Evolutionary conservation across 2,113 vertebrate genomes (phyloP).

Genomic region (Melanocharis versteri): DNA sequence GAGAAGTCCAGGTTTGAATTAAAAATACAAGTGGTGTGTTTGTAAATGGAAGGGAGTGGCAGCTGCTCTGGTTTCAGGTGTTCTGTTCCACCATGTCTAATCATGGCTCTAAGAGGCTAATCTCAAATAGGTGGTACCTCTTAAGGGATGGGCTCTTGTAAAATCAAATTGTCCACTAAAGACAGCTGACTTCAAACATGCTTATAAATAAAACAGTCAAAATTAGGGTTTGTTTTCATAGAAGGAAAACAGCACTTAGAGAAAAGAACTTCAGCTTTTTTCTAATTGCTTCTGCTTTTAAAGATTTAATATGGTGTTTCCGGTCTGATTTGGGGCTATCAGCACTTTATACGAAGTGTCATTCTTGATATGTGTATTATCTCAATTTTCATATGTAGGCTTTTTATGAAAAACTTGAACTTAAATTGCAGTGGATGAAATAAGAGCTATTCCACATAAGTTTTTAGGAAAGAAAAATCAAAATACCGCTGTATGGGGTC

Average conservation of each 20-base stretch:
- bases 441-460: neutral
- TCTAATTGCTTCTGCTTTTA: neutral
- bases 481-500: neutral
- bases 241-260: fast-evolving
- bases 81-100: neutral
- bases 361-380: neutral
- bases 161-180: neutral
- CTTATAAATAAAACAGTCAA: neutral
- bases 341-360: too few species aligned
- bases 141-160: neutral
- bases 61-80: neutral
- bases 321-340: neutral
- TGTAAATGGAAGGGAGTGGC: neutral
- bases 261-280: neutral
- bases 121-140: neutral
- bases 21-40: neutral
- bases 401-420: neutral
- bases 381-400: neutral
- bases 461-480: neutral
- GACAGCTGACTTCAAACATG: neutral
- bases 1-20: neutral
- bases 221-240: neutral
- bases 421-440: neutral
- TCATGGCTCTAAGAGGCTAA: neutral
- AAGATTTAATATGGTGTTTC: neutral